A percentile compares a stretch with the other conserved stretches of the same genome.
phyloP scores from a whole-genome alignment of 2,797 vertebrate species.

The Gouania willdenowi region DNA sequence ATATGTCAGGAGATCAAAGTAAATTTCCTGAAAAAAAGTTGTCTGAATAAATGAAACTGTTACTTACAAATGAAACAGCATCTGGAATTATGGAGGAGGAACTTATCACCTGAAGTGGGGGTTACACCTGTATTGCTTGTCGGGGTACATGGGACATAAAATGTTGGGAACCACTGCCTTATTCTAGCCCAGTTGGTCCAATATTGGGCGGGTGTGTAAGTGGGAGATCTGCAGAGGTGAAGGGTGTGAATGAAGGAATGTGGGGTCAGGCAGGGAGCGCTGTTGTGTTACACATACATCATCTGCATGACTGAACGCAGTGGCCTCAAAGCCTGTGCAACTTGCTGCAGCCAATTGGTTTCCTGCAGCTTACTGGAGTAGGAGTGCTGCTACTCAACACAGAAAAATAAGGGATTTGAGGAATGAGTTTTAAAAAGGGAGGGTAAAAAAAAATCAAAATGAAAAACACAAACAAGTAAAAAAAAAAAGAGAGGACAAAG shows the following conservation, averaged over 20 bases:
- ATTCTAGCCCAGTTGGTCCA: conserved; percentile 15
- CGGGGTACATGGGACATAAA: too few species aligned
- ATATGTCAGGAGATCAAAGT: too few species aligned
- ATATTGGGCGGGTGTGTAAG: conserved; percentile 16
- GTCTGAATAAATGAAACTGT: too few species aligned
- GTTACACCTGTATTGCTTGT: too few species aligned
- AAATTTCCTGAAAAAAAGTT: too few species aligned
- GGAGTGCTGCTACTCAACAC: conserved; percentile 66
- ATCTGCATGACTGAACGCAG: conserved; percentile 66
- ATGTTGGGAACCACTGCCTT: too few species aligned
- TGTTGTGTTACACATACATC: conserved; percentile 48
- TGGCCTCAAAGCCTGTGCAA: conserved; percentile 51
- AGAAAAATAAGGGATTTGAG: background rate
- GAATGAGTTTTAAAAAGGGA: background rate
- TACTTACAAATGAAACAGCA: too few species aligned
- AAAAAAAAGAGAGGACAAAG: conserved; percentile 4
- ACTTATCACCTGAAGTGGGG: too few species aligned
- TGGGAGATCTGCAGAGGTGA: conserved; percentile 31
- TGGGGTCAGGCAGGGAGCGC: conserved; percentile 62
- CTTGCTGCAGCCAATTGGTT: conserved; percentile 68
- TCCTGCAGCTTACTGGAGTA: conserved; percentile 61
- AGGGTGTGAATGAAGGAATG: conserved; percentile 63
- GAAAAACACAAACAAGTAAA: conserved; percentile 5
- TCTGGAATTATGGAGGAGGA: too few species aligned
- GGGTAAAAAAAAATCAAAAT: background rate